Percentiles rank a stretch among this genome's conserved stretches.
phyloP scores from a whole-genome alignment of 2,113 vertebrate species.

The Trochalopteron elliotii region DNA sequence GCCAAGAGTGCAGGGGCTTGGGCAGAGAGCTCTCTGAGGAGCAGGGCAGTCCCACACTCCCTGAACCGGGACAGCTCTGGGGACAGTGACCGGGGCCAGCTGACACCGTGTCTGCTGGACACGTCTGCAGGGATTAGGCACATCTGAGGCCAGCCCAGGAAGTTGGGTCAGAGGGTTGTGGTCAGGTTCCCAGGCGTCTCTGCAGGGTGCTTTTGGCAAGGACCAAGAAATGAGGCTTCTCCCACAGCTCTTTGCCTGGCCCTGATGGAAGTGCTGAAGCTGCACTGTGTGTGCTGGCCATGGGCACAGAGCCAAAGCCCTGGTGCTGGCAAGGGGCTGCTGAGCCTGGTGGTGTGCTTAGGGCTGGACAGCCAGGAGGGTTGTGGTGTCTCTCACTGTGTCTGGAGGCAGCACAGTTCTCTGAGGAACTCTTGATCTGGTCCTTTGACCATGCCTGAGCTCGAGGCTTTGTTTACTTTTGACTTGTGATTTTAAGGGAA shows the following conservation, averaged over 20 bases:
- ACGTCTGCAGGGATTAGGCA: background rate
- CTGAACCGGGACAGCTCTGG: background rate
- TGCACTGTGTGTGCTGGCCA: background rate
- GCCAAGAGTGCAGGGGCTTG: background rate
- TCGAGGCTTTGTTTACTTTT: background rate
- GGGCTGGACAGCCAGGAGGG: background rate
- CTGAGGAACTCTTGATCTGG: background rate
- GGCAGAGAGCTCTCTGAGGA: background rate
- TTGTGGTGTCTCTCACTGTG: background rate
- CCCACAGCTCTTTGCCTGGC: background rate
- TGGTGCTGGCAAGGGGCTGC: background rate
- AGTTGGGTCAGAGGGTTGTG: background rate
- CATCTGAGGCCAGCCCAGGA: background rate
- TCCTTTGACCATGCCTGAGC: background rate
- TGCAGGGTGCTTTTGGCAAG: background rate
- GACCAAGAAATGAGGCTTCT: background rate
- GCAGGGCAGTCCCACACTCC: fast-evolving
- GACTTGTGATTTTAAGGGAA: background rate
- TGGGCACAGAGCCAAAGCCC: background rate
- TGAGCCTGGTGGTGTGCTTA: fast-evolving
- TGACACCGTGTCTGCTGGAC: fast-evolving
- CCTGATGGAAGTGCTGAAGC: background rate
- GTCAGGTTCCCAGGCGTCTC: background rate
- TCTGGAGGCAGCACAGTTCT: background rate
- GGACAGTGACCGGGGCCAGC: background rate